Base-by-base conservation (phyloP, 2,113 vertebrate genomes). In the Pachyramphus minor region DNA sequence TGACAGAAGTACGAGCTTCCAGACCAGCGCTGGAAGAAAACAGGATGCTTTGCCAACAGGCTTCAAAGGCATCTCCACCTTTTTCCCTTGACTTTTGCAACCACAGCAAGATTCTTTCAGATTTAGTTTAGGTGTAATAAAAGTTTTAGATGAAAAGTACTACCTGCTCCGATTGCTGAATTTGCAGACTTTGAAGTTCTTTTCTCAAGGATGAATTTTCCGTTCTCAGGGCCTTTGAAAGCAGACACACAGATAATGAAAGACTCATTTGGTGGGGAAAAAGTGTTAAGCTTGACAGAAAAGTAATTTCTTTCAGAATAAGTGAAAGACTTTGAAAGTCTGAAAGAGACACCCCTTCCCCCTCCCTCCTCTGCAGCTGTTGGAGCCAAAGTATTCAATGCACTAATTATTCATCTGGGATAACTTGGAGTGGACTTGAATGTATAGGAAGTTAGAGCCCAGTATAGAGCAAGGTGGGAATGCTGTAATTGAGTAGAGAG, bases 101-200 rank as follows among this genome's bases (percentile, higher is more conserved):
- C 52, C 79, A 59, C 90, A 94, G 92, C 90, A 96, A 94, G 88
- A 96, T 90, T 49, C 92, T 90, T 93, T 96, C 25, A 86, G 86
- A 78, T 84, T 93, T 30, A 86, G 85, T 95, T 96, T 68, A 96
- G 87, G 96, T 80, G 90, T 84, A 95, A 97, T 94, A 35, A 77
- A 94, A 96, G 95, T 96, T 95, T 84, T 5, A 96, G 93, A 96
- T 96, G 66, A 93, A 87, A 93, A 87, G 85, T 76, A 39, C 94
- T 97, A 99, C 99, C 98, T 99, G 98, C 89, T 99, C 98, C 11
- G 97, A 98, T 9, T 97, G 97, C 93, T 98, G 97, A 95, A 97
- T 98, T 94, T 98, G 98, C 86, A 99, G 93, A 45, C 96, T 97
- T 90, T 98, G 98, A 81, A 99, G 94, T 91, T 98, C 98, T 89